Evolutionary conservation across 2,797 vertebrate genomes (phyloP), one percentile per base, ranked within the genome.

Genomic region (Mus spretus): DNA sequence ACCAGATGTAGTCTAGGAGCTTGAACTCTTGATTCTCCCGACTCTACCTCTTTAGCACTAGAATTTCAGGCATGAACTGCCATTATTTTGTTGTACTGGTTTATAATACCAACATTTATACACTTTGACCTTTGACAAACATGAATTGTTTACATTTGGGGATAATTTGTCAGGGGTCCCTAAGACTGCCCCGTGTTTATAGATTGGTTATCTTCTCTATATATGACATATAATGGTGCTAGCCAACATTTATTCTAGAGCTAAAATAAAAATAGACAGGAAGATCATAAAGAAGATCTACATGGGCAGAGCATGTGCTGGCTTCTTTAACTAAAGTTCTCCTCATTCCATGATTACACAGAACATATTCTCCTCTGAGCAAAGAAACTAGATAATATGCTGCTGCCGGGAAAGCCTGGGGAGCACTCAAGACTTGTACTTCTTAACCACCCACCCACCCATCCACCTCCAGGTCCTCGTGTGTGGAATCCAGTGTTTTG

Each of bases 241-340:
- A 92, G 10, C n/a, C 77, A 94, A 67, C 63, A 82, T 93, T 86
- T n/a, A 82, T 78, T 94, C 53, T 31, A 77, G 65, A 72, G 44
- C 26, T 40, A 44, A 84, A 59, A 15, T 90, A 91, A 90, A 28
- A 61, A 57, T 63, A 50, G 31, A 59, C 5, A 92, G 8, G 53
- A 28, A 37, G 82, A 81, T 89, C 17, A n/a, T 80, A 95, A 90
- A 95, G 37, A 20, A 59, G 40, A 31, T 63, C 24, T 15, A 63
- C 34, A 70, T 15, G 65, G 65, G 34, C 72, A 55, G 65, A 72
- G 14, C 72, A 24, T 72, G 3, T 65, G 7, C 34, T 20, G 28
- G 0, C 22, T 63, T 94, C 47, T 75, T 93, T 90, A 22, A 59
- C 17, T 74, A 22, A 74, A 22, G 15, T 50, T 82, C 14, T 83